These are phyloP conservation scores for Eilema sororculum DNA, from an alignment of 2,888 invertebrate genomes.

Conservation along the genomic window DNA sequence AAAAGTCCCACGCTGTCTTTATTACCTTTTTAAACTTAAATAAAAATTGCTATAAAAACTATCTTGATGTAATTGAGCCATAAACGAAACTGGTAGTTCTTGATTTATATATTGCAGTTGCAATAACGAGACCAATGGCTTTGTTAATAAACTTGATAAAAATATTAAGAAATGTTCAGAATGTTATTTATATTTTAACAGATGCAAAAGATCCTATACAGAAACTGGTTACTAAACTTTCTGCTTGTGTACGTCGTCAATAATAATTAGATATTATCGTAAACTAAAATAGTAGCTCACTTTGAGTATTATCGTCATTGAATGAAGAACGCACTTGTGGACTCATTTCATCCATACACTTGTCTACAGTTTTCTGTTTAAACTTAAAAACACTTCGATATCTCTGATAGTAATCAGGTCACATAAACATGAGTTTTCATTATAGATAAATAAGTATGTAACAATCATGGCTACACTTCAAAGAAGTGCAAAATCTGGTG, in stretches of 20 bases:
- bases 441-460: neutral
- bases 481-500: neutral
- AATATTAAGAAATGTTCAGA: neutral
- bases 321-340: neutral
- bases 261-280: neutral
- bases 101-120: neutral
- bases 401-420: neutral
- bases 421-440: conserved; percentile 3
- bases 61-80: conserved; percentile 3
- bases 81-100: conserved; percentile 11
- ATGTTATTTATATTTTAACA: too few species aligned
- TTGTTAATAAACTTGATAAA: neutral
- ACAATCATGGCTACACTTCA: neutral
- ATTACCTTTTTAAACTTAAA: neutral
- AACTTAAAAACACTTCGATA: conserved; percentile 1
- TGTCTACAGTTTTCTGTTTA: neutral
- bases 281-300: neutral
- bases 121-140: neutral
- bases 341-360: neutral
- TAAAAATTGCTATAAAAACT: neutral
- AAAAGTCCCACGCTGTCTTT: conserved; percentile 4
- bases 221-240: neutral
- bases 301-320: neutral
- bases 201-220: neutral
- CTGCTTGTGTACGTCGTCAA: neutral